Base-by-base conservation (phyloP, 2,113 vertebrate species). In the Xiphophorus maculatus region DNA sequence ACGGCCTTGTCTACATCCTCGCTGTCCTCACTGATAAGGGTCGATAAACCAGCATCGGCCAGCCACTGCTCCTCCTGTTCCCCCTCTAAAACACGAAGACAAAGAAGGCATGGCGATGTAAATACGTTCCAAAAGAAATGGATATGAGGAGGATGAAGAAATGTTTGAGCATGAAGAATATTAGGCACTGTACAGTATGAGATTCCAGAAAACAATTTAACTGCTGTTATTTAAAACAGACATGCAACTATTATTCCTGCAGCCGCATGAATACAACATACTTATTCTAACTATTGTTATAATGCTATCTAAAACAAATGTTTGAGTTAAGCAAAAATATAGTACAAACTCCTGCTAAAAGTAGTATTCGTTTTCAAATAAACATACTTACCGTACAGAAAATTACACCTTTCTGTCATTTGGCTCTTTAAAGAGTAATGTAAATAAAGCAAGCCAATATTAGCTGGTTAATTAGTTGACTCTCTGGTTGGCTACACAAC, bases 51-150 rank as follows among this genome's bases (percentile, higher is more conserved):
- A 0, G 95, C 93, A 0, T 96, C 97, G 63, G 94, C 95, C 35
- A 98, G 92, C 97, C 96, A 96, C 89, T 96, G 94, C 0, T 95
- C 95, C 74, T 98, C 95, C 5, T 95, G 94, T 60, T 97, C 97
- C 0, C 95, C 96, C 37, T 97, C 95, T 96, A 89, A 22, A 0
- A 83, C 66, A 76, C 22, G 96, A 87, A 22, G 0, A 83, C 58
- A 76, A 27, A 63, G 74, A 27, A 0, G 27, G 29, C 8, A 29
- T 9, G 40, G 14, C 62, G 48, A 63, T 51, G n/a, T 30, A 66
- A 60, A 69, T 42, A 30, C 11, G 30, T 0, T 33, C n/a, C 64
- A 60, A 4, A 19, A 66, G 9, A 77, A 64, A 73, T 63, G 28
- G 29, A 28, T 27, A 15, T 68, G 25, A n/a, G 4, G 35, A 32